These are phyloP conservation scores for Hipposideros larvatus DNA, from an alignment of 2,797 vertebrate genomes.

Conservation along the genomic window DNA sequence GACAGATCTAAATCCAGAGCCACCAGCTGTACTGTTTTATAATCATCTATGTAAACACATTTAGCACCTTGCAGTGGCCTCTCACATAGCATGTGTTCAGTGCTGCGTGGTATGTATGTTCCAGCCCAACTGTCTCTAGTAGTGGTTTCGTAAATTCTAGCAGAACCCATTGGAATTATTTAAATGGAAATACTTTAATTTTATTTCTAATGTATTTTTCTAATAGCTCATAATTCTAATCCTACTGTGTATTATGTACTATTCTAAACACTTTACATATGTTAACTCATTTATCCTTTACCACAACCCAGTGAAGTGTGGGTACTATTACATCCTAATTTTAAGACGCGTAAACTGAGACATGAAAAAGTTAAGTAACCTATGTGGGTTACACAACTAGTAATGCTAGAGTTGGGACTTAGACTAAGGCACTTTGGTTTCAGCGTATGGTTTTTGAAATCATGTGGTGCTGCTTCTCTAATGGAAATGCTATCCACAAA, in stretches of 20 bases:
- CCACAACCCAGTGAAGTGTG: neutral
- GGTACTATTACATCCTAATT: neutral
- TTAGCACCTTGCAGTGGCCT: neutral
- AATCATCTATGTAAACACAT: neutral
- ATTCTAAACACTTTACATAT: neutral
- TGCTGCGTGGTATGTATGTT: neutral
- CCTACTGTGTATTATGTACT: neutral
- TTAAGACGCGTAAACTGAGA: constrained; percentile 6
- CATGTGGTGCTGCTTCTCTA: neutral
- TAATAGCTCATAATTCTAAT: neutral
- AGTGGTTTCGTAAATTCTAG: neutral
- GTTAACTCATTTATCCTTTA: neutral
- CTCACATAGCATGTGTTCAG: neutral
- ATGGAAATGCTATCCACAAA: neutral
- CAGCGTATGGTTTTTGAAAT: neutral
- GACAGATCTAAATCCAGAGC: neutral
- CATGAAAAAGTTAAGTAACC: neutral
- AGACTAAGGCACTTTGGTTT: neutral
- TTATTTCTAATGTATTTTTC: constrained; percentile 46
- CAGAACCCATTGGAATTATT: neutral
- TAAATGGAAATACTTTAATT: neutral
- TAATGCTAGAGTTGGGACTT: neutral
- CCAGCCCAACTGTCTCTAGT: neutral
- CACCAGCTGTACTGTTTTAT: neutral
- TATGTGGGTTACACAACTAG: neutral